Percentiles rank a stretch among this genome's conserved stretches.
Evolutionary conservation across 2,797 vertebrate species (phyloP).

Genomic region (Kryptopterus vitreolus): DNA sequence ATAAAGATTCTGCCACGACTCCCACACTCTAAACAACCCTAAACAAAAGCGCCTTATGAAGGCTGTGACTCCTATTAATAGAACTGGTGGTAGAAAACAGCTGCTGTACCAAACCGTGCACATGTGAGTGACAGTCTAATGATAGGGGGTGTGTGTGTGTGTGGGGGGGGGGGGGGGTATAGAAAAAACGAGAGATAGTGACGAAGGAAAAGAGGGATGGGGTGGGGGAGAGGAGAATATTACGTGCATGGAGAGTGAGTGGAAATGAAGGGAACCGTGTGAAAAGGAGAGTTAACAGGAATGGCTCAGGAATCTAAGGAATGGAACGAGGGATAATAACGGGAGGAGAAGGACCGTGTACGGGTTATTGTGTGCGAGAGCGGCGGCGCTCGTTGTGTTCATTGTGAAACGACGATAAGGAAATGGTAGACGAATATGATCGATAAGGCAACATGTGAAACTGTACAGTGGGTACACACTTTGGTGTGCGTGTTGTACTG

Average conservation of each 20-base stretch:
- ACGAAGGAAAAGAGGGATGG: slow-evolving; percentile 40
- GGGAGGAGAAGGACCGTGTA: slow-evolving; percentile 51
- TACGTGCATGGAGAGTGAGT: slow-evolving; percentile 35
- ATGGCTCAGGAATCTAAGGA: neutral
- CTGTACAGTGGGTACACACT: too few species aligned
- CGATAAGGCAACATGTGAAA: too few species aligned
- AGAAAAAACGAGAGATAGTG: slow-evolving; percentile 37
- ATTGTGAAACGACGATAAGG: too few species aligned
- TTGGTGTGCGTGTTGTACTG: slow-evolving; percentile 29
- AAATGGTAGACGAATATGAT: too few species aligned
- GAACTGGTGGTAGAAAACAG: slow-evolving; percentile 74
- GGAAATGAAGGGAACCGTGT: slow-evolving; percentile 11
- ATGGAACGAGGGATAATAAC: slow-evolving; percentile 24
- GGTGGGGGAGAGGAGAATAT: slow-evolving; percentile 24
- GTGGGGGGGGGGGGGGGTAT: slow-evolving; percentile 37
- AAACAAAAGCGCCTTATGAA: slow-evolving; percentile 65
- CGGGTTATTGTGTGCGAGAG: slow-evolving; percentile 20
- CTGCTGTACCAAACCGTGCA: slow-evolving; percentile 72
- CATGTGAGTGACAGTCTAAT: slow-evolving; percentile 73
- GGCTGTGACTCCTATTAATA: slow-evolving; percentile 74
- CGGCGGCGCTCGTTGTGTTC: neutral
- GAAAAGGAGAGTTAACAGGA: slow-evolving; percentile 30
- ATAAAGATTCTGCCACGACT: slow-evolving; percentile 23
- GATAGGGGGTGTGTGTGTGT: too few species aligned
- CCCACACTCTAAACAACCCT: slow-evolving; percentile 57